phyloP scores from a whole-genome alignment of 2,888 invertebrate species.

The Papilio protenor region DNA sequence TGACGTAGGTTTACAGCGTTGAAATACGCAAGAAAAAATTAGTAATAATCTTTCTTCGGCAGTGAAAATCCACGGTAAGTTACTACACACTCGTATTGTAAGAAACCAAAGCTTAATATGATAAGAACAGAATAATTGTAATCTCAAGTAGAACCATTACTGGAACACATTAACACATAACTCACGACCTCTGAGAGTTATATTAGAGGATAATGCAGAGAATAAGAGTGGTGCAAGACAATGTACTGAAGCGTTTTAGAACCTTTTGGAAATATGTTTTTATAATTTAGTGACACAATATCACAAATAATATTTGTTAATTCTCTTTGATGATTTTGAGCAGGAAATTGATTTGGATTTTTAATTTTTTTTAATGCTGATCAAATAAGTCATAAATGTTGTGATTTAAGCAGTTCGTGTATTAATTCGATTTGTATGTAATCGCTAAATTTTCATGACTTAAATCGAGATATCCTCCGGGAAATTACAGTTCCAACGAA shows the following conservation, averaged over 20 bases:
- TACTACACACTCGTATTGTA: background rate
- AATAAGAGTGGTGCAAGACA: background rate
- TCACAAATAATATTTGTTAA: too few relatives aligned
- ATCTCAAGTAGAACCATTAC: conserved; percentile 68
- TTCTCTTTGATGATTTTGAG: too few relatives aligned
- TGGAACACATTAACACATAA: conserved; percentile 65
- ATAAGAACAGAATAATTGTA: conserved; percentile 53
- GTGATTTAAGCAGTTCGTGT: too few relatives aligned
- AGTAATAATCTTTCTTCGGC: background rate
- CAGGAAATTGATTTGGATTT: too few relatives aligned
- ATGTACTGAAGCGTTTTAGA: background rate
- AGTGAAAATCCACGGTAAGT: background rate
- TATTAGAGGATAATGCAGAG: conserved; percentile 27
- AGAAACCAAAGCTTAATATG: conserved; percentile 1
- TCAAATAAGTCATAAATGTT: too few relatives aligned
- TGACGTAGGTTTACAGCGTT: too few relatives aligned
- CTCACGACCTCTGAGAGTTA: conserved; percentile 45
- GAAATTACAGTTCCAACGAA: conserved; percentile 80
- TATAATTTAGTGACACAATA: background rate
- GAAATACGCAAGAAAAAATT: too few relatives aligned
- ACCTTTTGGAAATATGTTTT: background rate
- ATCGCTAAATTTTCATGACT: conserved; percentile 46
- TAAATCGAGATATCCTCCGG: conserved; percentile 64
- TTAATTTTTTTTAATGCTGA: too few relatives aligned
- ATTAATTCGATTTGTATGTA: too few relatives aligned